Evolutionary conservation across 2,113 vertebrate genomes (phyloP).

Genomic region (Heloderma charlesbogerti): DNA sequence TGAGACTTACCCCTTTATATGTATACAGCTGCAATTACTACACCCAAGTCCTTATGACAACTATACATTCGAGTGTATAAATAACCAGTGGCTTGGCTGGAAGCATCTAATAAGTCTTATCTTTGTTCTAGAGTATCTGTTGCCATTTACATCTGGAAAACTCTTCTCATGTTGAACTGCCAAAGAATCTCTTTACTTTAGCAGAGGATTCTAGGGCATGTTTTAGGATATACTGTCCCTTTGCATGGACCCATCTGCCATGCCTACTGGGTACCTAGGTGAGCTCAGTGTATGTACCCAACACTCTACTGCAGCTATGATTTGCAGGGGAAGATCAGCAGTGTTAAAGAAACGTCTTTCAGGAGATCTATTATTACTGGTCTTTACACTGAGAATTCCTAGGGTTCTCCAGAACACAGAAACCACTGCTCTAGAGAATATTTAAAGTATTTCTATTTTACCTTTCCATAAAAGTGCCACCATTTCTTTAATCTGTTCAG

Average conservation of each 20-base stretch:
- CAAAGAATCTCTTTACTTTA: not conserved
- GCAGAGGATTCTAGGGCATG: too few species aligned
- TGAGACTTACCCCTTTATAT: not conserved
- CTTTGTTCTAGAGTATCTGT: not conserved
- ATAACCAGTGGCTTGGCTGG: not conserved
- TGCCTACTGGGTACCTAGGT: too few species aligned
- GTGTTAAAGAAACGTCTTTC: not conserved
- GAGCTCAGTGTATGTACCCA: not conserved
- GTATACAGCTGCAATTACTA: not conserved
- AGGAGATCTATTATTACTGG: not conserved
- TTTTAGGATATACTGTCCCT: too few species aligned
- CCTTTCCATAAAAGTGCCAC: not conserved
- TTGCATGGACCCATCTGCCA: too few species aligned
- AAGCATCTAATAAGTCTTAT: not conserved
- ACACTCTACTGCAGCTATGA: not conserved
- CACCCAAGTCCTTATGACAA: not conserved
- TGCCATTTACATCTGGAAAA: not conserved
- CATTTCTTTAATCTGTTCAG: not conserved
- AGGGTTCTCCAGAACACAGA: not conserved
- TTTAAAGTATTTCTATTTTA: not conserved
- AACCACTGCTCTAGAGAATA: not conserved
- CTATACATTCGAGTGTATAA: not conserved
- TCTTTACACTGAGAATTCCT: not conserved
- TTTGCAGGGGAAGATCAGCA: not conserved
- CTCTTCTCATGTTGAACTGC: not conserved